Evolutionary conservation across 2,113 vertebrate genomes (phyloP).

Genomic region (Caranx melampygus): DNA sequence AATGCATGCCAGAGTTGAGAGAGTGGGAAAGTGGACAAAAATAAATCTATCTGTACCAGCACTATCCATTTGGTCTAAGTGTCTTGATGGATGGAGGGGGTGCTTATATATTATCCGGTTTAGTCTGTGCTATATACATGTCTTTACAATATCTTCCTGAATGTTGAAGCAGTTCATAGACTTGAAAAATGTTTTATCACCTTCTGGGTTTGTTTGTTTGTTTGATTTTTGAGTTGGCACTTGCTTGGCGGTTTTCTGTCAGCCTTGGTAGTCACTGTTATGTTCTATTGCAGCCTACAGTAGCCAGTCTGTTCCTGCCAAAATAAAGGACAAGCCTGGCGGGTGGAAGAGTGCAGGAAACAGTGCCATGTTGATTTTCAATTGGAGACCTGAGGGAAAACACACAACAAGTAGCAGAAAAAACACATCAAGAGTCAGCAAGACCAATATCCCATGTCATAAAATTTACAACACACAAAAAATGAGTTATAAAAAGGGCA

Average conservation of each 20-base stretch:
- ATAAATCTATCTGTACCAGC: constrained; percentile 88
- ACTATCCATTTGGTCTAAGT: constrained; percentile 95
- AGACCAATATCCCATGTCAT: not conserved
- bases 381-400: constrained; percentile 90
- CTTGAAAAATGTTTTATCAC: constrained; percentile 88
- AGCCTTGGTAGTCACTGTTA: constrained; percentile 90
- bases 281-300: constrained; percentile 94
- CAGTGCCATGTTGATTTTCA: constrained; percentile 97
- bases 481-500: not conserved
- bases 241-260: constrained; percentile 92
- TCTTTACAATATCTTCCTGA: constrained; percentile 99
- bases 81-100: constrained; percentile 89
- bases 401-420: not conserved
- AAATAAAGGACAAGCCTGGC: constrained; percentile 93
- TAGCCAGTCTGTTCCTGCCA: constrained; percentile 92
- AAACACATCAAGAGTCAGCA: not conserved
- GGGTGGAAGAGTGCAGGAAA: constrained; percentile 97
- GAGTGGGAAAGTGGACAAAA: constrained; percentile 74
- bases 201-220: constrained; percentile 56
- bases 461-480: not conserved
- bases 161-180: constrained; percentile 99
- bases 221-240: constrained; percentile 91
- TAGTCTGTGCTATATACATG: constrained; percentile 99
- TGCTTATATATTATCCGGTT: constrained; percentile 99
- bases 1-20: constrained; percentile 81